Conservation (phyloP, 1,140 invertebrate genomes). For the Zaprionus kolodkinae region DNA sequence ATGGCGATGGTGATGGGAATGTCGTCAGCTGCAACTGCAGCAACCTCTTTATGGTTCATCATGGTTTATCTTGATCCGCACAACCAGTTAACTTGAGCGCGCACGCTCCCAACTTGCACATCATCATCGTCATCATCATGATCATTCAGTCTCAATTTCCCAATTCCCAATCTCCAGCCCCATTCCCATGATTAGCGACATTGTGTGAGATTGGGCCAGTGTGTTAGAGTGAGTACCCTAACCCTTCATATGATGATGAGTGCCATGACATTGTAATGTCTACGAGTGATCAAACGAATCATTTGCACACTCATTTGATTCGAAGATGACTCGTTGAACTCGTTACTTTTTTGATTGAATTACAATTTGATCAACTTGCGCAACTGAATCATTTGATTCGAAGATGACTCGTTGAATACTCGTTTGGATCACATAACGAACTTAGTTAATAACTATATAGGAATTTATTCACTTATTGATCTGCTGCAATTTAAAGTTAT, state of each 20-base stretch:
- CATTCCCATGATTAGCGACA: slow-evolving; percentile 49
- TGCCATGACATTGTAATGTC: background rate
- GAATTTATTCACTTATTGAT: background rate
- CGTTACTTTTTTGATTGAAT: background rate
- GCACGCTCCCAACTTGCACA: background rate
- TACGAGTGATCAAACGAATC: slow-evolving; percentile 1
- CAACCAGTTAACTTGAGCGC: slow-evolving; percentile 20
- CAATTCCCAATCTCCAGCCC: slow-evolving; percentile 37
- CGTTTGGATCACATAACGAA: background rate
- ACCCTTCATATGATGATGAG: slow-evolving; percentile 12
- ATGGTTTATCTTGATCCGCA: slow-evolving; percentile 31
- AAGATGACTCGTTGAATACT: background rate
- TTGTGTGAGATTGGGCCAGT: slow-evolving; percentile 29
- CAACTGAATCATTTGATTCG: background rate
- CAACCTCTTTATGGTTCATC: slow-evolving; percentile 33
- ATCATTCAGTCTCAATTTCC: slow-evolving; percentile 34
- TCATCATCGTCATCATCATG: slow-evolving; percentile 6
- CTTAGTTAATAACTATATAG: background rate
- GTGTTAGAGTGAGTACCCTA: slow-evolving; percentile 26
- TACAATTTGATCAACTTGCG: background rate
- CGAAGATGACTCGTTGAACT: background rate
- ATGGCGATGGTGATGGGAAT: slow-evolving; percentile 43
- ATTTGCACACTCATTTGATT: background rate
- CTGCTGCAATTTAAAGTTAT: too few relatives aligned
- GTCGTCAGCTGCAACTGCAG: slow-evolving; percentile 36